Evolutionary conservation across 2,888 invertebrate genomes (phyloP).

Genomic region (Polyploca ridens): DNA sequence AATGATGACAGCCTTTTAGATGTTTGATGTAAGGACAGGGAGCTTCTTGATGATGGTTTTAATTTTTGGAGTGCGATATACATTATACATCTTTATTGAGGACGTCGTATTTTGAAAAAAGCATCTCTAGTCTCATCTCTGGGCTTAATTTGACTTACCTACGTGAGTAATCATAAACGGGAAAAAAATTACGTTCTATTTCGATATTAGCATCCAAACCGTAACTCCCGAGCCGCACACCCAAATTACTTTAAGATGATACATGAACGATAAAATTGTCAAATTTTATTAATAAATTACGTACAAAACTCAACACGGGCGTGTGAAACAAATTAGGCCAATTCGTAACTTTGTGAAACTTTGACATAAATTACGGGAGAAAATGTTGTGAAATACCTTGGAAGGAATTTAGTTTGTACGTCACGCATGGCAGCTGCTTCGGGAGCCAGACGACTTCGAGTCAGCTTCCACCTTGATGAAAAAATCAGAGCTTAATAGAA

Average conservation of each 20-base stretch:
- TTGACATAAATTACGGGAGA: conserved; percentile 39
- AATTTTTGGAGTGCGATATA: not conserved
- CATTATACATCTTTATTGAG: not conserved
- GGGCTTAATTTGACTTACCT: not conserved
- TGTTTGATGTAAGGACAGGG: not conserved
- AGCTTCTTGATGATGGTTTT: not conserved
- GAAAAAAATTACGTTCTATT: not conserved
- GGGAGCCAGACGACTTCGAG: not conserved
- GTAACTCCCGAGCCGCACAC: not conserved
- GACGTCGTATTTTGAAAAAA: not conserved
- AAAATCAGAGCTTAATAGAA: conserved; percentile 18
- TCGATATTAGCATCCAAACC: not conserved
- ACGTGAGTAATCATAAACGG: not conserved
- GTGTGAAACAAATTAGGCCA: conserved; percentile 44
- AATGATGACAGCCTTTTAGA: not conserved
- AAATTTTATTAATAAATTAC: conserved; percentile 46
- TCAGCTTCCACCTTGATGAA: not conserved
- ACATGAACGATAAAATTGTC: conserved; percentile 23
- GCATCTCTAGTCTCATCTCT: not conserved
- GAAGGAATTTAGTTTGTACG: conserved; percentile 4
- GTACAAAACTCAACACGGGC: conserved; percentile 28
- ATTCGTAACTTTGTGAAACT: conserved; percentile 37
- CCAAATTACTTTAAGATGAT: conserved; percentile 12
- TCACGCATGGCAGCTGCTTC: not conserved
- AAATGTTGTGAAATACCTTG: conserved; percentile 15